phyloP scores from a whole-genome alignment of 1,140 invertebrate species.

The Drosophila ironensis region DNA sequence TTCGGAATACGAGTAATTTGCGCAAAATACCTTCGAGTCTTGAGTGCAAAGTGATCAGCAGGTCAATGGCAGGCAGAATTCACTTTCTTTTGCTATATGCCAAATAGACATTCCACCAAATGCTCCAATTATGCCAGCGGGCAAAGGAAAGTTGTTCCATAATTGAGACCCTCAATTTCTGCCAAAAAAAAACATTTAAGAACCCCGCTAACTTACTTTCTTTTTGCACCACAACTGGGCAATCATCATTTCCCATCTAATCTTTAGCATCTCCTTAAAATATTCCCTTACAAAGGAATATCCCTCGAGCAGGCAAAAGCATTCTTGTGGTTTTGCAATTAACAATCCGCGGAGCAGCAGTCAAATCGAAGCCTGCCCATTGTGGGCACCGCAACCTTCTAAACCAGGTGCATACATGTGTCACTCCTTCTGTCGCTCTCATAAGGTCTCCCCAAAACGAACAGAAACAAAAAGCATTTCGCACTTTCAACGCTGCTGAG shows the following conservation, averaged over 20 bases:
- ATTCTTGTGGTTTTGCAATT: too few relatives aligned
- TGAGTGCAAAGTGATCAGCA: constrained; percentile 15
- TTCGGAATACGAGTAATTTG: constrained; percentile 15
- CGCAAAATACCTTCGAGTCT: constrained; percentile 3
- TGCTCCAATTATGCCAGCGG: too few relatives aligned
- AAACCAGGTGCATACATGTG: constrained; percentile 80
- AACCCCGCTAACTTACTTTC: too few relatives aligned
- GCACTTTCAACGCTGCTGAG: constrained; percentile 62
- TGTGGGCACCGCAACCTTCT: constrained; percentile 49
- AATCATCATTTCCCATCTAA: constrained; percentile 25
- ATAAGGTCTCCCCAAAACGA: constrained; percentile 40
- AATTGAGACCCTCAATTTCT: too few relatives aligned
- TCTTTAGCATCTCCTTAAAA: constrained; percentile 5
- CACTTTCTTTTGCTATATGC: constrained; percentile 26
- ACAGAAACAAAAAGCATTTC: constrained; percentile 25
- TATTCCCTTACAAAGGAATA: background rate
- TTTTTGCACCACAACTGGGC: background rate
- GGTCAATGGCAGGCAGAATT: background rate
- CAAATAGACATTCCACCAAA: too few relatives aligned
- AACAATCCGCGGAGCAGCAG: constrained; percentile 27
- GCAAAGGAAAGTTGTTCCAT: too few relatives aligned
- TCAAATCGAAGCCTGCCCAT: constrained; percentile 47
- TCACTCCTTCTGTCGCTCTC: constrained; percentile 74
- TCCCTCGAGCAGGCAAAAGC: too few relatives aligned
- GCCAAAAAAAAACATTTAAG: too few relatives aligned